Evolutionary conservation across 2,113 vertebrate genomes (phyloP).

Genomic region (Aleadryas rufinucha): DNA sequence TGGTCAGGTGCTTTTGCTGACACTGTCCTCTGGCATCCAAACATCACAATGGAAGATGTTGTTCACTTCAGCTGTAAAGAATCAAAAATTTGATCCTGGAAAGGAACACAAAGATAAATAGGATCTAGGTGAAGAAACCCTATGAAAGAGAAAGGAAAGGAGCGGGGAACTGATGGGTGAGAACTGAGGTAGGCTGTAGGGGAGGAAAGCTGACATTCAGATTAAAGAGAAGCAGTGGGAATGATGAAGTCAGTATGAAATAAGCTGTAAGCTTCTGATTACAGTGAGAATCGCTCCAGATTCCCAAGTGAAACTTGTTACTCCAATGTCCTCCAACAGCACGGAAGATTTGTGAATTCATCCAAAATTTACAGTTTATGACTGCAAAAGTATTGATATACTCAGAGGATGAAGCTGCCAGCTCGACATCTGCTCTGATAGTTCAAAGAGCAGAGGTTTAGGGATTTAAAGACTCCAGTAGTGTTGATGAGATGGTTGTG

Average conservation of each 20-base stretch:
- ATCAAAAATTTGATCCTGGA: neutral
- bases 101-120: neutral
- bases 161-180: neutral
- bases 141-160: neutral
- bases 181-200: neutral
- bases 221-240: neutral
- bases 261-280: neutral
- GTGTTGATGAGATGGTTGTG: neutral
- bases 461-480: neutral
- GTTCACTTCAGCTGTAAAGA: neutral
- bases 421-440: neutral
- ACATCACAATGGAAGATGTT: neutral
- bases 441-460: neutral
- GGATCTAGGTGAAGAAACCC: neutral
- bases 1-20: neutral
- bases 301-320: neutral
- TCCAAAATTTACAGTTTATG: neutral
- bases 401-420: neutral
- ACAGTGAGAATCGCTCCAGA: neutral
- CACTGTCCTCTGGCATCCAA: neutral
- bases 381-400: neutral
- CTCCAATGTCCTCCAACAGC: neutral
- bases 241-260: fast-evolving
- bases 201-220: neutral
- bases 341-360: neutral